These are phyloP conservation scores for Brenthis ino DNA, from an alignment of 2,888 invertebrate genomes.

Conservation along the genomic window DNA sequence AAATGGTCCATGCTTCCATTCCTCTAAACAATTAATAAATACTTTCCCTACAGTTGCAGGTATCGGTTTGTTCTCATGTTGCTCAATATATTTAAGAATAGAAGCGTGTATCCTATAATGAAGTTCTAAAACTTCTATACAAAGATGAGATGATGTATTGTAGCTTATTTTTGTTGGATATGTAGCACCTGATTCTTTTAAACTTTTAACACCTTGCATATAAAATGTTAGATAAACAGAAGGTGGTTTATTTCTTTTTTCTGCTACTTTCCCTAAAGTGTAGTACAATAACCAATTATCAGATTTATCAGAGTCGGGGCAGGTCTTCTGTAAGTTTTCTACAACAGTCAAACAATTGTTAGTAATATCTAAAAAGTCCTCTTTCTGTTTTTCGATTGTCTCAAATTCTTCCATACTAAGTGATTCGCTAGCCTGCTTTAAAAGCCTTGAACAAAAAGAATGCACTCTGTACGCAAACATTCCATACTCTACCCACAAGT, in stretches of 20 bases:
- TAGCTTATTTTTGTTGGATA: constrained; percentile 95
- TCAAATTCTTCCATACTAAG: constrained; percentile 89
- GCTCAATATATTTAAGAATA: constrained; percentile 92
- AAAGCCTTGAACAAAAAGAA: constrained; percentile 92
- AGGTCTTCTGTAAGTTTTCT: constrained; percentile 78
- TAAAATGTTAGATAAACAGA: constrained; percentile 90
- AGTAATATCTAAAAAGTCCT: constrained; percentile 90
- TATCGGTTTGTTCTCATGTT: constrained; percentile 87
- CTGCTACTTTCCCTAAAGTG: constrained; percentile 97
- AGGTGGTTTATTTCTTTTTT: constrained; percentile 90
- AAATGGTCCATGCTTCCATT: constrained; percentile 73
- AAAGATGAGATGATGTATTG: constrained; percentile 89
- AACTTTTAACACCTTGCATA: constrained; percentile 87
- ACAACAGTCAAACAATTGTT: constrained; percentile 90
- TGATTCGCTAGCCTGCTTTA: constrained; percentile 90
- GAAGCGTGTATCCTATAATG: constrained; percentile 93
- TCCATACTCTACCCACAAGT: constrained; percentile 95
- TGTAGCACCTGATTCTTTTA: constrained; percentile 90
- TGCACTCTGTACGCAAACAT: constrained; percentile 94
- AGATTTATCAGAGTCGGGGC: constrained; percentile 77
- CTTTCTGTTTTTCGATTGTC: constrained; percentile 88
- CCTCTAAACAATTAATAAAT: constrained; percentile 82
- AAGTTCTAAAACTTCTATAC: constrained; percentile 94
- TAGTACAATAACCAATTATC: constrained; percentile 97
- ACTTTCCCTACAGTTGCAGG: constrained; percentile 82